These are phyloP conservation scores for Lamellibrachia columna DNA, from an alignment of 2,888 invertebrate species.

Conservation along the genomic window DNA sequence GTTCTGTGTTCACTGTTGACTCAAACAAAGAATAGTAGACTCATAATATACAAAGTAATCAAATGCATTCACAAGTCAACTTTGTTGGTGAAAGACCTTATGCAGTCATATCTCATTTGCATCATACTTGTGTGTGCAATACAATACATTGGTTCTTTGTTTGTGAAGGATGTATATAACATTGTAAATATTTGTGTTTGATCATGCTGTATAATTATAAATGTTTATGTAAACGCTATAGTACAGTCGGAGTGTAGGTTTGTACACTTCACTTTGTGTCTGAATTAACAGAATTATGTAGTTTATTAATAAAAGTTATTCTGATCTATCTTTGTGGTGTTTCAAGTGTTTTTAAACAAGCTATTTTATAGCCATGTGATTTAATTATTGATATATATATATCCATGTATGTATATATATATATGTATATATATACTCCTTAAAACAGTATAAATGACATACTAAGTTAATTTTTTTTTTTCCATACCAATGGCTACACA, in stretches of 20 bases:
- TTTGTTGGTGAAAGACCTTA: not conserved
- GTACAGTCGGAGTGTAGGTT: not conserved
- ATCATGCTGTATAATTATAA: not conserved
- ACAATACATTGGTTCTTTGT: not conserved
- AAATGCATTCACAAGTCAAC: not conserved
- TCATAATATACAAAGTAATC: not conserved
- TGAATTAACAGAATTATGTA: not conserved
- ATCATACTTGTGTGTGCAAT: not conserved
- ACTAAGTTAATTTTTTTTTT: too few species aligned
- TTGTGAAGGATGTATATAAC: not conserved
- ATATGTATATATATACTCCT: too few species aligned
- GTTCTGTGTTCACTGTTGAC: not conserved
- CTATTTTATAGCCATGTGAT: not conserved
- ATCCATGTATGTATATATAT: too few species aligned
- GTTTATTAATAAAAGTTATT: constrained; percentile 6
- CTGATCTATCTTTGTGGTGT: not conserved
- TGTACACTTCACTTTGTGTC: not conserved
- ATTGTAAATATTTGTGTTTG: not conserved
- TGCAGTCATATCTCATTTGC: not conserved
- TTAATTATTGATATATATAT: too few species aligned
- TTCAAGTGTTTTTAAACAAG: not conserved
- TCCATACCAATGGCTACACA: too few species aligned
- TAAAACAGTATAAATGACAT: too few species aligned
- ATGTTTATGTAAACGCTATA: not conserved
- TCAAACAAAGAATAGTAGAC: not conserved